These are phyloP conservation scores for Cotesia vestalis DNA, from an alignment of 1,140 invertebrate species.

Conservation along the genomic window DNA sequence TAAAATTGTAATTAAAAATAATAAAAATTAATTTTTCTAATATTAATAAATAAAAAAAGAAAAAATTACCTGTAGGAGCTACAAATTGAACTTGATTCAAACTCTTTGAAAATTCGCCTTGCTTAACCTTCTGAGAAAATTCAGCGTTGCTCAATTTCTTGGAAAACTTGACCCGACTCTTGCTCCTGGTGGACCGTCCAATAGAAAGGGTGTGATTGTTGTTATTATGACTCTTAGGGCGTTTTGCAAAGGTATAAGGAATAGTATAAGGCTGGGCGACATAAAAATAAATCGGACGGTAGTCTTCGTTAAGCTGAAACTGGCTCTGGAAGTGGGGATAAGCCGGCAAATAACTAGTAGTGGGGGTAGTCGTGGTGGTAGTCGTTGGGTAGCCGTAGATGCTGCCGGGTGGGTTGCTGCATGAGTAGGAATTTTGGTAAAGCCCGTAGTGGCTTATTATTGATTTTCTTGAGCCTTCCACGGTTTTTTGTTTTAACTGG, in stretches of 20 bases:
- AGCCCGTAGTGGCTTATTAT: constrained; percentile 59
- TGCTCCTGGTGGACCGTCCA: constrained; percentile 59
- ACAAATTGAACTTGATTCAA: constrained; percentile 60
- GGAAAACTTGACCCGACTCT: constrained; percentile 58
- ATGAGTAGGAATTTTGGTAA: constrained; percentile 57
- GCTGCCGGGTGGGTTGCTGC: constrained; percentile 59
- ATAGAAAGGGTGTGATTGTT: constrained; percentile 55
- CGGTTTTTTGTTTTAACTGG: constrained; percentile 44
- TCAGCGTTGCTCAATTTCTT: constrained; percentile 58
- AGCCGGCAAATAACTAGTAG: too few species aligned
- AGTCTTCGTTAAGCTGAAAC: constrained; percentile 54
- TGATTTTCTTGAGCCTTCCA: constrained; percentile 61
- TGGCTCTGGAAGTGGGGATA: constrained; percentile 7
- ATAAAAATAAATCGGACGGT: constrained; percentile 62
- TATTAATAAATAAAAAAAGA: not conserved
- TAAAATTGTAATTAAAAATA: too few species aligned
- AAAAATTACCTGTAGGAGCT: constrained; percentile 52
- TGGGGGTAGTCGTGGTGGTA: not conserved
- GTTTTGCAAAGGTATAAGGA: constrained; percentile 59
- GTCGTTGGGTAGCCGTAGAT: constrained; percentile 45
- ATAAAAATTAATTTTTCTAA: not conserved
- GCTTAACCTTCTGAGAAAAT: constrained; percentile 61
- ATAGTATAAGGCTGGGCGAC: constrained; percentile 63
- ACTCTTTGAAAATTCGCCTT: constrained; percentile 61
- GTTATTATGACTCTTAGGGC: constrained; percentile 44